Conservation (phyloP, 2,797 vertebrate genomes). For the Morus bassanus region DNA sequence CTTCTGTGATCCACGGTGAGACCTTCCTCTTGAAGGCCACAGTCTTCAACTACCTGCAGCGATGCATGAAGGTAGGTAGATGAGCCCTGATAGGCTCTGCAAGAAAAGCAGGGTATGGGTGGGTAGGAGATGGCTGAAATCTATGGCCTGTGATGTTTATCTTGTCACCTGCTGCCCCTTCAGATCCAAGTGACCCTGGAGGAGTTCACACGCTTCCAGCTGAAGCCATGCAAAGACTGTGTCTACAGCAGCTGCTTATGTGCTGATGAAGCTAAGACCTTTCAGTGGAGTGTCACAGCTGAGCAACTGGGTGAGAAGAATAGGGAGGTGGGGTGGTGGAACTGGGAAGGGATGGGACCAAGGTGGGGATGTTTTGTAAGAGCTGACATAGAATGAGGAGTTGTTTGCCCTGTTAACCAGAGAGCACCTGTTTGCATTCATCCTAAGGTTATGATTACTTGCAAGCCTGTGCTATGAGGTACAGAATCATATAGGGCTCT, state of each 20-base stretch:
- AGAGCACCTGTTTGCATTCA: not conserved
- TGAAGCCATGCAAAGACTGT: constrained; percentile 69
- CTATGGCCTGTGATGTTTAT: not conserved
- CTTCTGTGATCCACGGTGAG: constrained; percentile 82
- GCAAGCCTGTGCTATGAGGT: not conserved
- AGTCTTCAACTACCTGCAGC: constrained; percentile 74
- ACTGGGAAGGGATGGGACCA: not conserved
- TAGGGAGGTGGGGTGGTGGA: not conserved
- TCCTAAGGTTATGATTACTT: not conserved
- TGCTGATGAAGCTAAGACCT: constrained; percentile 73
- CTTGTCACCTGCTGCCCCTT: not conserved
- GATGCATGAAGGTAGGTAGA: constrained; percentile 86
- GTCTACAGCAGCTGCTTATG: constrained; percentile 79
- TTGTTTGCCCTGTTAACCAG: not conserved
- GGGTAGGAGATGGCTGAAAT: not conserved
- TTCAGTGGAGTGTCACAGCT: constrained; percentile 82
- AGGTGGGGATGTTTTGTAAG: not conserved
- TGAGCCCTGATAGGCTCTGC: not conserved
- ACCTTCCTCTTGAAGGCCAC: constrained; percentile 78
- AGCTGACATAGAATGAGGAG: not conserved
- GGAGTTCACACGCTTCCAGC: constrained; percentile 59
- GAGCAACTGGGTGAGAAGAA: constrained; percentile 72
- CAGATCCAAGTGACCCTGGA: constrained; percentile 78
- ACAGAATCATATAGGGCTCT: not conserved
- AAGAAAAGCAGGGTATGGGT: not conserved